Conservation (phyloP, 1,140 invertebrate genomes). For the Hycleus phaleratus region DNA sequence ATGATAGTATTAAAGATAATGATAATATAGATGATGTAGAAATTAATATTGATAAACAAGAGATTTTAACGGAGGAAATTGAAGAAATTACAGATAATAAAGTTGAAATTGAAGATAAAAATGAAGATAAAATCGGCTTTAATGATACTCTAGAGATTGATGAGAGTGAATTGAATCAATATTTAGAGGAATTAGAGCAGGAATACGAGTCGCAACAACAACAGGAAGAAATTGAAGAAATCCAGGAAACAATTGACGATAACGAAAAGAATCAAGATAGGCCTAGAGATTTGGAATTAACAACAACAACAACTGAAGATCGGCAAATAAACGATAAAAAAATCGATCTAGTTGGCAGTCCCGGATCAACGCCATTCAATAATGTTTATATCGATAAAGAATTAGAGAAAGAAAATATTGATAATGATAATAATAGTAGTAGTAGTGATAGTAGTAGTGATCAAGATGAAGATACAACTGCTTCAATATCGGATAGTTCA, state of each 20-base stretch:
- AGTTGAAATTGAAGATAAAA: neutral
- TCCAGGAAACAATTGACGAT: neutral
- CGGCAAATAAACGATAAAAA: slow-evolving; percentile 2
- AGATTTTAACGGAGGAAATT: neutral
- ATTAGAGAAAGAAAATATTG: slow-evolving; percentile 3
- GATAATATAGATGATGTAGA: neutral
- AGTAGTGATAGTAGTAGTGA: slow-evolving; percentile 12
- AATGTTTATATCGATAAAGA: slow-evolving; percentile 36
- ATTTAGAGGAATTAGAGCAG: slow-evolving; percentile 50
- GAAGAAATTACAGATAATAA: slow-evolving; percentile 1
- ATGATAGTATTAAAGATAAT: too few species aligned
- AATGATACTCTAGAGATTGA: slow-evolving; percentile 44
- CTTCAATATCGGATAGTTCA: slow-evolving; percentile 33
- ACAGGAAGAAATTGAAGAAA: neutral
- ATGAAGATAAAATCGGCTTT: slow-evolving; percentile 30
- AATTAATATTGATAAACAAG: neutral
- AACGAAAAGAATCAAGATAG: neutral
- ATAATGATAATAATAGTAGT: slow-evolving; percentile 7
- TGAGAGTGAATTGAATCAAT: slow-evolving; percentile 51
- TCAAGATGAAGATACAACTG: slow-evolving; percentile 15
- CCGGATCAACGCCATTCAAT: slow-evolving; percentile 39
- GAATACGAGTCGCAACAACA: slow-evolving; percentile 31
- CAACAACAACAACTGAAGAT: slow-evolving; percentile 11
- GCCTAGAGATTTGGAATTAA: slow-evolving; percentile 24
- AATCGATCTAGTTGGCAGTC: slow-evolving; percentile 29